Conservation (phyloP, 53 echinoderm and acorn worm species). For the Zoroaster sp. region DNA sequence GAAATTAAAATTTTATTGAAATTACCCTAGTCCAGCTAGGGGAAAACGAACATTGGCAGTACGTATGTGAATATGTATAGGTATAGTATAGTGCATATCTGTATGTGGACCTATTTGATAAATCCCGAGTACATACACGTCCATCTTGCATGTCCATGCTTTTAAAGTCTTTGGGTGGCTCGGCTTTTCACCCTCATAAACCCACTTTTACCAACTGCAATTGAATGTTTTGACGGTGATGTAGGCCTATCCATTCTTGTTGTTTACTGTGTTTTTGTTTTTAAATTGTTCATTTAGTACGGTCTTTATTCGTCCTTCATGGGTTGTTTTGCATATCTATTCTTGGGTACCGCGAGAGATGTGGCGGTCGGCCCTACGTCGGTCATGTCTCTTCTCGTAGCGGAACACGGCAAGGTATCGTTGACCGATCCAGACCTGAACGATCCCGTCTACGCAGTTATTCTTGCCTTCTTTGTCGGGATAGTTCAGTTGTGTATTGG, state of each 20-base stretch:
- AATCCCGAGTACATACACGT: too few relatives aligned
- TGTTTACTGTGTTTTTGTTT: neutral
- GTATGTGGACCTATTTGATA: too few relatives aligned
- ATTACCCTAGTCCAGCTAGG: too few relatives aligned
- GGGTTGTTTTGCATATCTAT: slow-evolving; percentile 82
- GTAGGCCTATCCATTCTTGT: neutral
- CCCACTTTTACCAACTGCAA: neutral
- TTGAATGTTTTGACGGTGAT: neutral
- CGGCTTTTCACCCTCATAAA: too few relatives aligned
- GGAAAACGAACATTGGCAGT: too few relatives aligned
- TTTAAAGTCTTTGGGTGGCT: too few relatives aligned
- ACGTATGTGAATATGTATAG: too few relatives aligned
- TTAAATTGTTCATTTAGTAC: slow-evolving; percentile 54
- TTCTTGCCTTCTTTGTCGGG: slow-evolving; percentile 73
- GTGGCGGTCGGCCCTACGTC: slow-evolving; percentile 84
- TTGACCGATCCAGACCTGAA: slow-evolving; percentile 12
- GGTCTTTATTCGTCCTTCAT: slow-evolving; percentile 90
- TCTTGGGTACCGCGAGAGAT: slow-evolving; percentile 77
- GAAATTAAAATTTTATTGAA: too few relatives aligned
- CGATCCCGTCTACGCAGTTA: slow-evolving; percentile 67
- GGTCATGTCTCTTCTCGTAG: slow-evolving; percentile 84
- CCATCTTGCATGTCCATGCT: too few relatives aligned
- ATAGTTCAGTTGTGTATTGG: slow-evolving; percentile 75
- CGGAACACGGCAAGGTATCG: slow-evolving; percentile 55
- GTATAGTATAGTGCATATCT: too few relatives aligned